Conservation (phyloP, 2,888 invertebrate species). For the Boloria selene region DNA sequence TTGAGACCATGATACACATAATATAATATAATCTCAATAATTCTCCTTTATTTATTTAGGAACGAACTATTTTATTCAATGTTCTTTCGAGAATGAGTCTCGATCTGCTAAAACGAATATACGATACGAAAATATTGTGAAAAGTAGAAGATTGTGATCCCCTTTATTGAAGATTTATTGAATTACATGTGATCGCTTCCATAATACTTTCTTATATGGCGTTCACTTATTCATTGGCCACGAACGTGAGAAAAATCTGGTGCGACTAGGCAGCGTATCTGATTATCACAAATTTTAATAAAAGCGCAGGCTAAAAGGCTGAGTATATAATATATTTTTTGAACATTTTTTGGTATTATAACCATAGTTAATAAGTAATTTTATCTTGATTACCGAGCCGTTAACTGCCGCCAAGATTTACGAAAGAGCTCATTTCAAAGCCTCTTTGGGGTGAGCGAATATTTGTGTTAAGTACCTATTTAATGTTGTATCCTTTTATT, state of each 20-base stretch:
- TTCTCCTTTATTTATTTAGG: too few species aligned
- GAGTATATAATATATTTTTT: too few species aligned
- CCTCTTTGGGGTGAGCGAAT: conserved; percentile 36
- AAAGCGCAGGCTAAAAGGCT: not conserved
- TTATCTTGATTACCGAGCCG: conserved; percentile 55
- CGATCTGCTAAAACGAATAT: conserved; percentile 45
- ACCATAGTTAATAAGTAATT: not conserved
- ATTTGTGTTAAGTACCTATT: conserved; percentile 19
- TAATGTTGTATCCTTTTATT: conserved; percentile 20
- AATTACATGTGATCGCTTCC: conserved; percentile 50
- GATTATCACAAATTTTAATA: not conserved
- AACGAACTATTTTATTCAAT: too few species aligned
- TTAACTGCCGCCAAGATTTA: conserved; percentile 71
- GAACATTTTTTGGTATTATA: too few species aligned
- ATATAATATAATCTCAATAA: too few species aligned
- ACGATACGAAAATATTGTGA: conserved; percentile 51
- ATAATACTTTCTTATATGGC: conserved; percentile 42
- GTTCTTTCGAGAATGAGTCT: too few species aligned
- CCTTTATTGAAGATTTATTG: conserved; percentile 60
- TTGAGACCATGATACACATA: too few species aligned
- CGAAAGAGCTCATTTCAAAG: conserved; percentile 65
- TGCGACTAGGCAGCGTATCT: not conserved
- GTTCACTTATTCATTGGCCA: conserved; percentile 27
- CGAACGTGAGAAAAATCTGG: conserved; percentile 20
- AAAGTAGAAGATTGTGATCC: conserved; percentile 58